Evolutionary conservation across 2,113 vertebrate genomes (phyloP), one percentile per base, ranked within the genome.

Genomic region (Perca fluviatilis): DNA sequence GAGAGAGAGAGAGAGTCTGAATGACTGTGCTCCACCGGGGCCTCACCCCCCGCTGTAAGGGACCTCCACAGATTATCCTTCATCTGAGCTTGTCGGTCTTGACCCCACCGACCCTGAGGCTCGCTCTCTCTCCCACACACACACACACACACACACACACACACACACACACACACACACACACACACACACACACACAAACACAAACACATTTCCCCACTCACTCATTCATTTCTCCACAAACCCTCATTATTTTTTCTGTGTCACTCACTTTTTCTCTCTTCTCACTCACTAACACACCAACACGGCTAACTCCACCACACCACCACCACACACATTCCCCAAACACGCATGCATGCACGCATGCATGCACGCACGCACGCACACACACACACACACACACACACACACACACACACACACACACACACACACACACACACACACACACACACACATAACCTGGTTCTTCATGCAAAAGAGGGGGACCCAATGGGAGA

Each of bases 61-160:
- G 80, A 93, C 92, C 95, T 94, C 91, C 86, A 89, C 91, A 95
- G 94, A 95, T 95, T 94, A 96, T 94, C 95, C 93, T 93, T 94
- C 92, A 93, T 93, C 93, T 92, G 90, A 94, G 93, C 63, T 82
- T 88, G 89, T 93, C 81, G 71, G 78, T 81, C 68, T 80, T 91
- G 91, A 94, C 92, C 93, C 68, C 90, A 87, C n/a, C 8, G 71
- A 93, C 91, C 91, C 88, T n/a, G 77, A 88, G 84, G 84, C 89
- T 75, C 81, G 2, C 47, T 77, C 70, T 80, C 53, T 57, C 27
- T 60, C 14, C 67, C 36, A 13, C n/a, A 4, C 33, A 33, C 33
- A 33, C 33, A 33, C 33, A 12, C 19, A 21, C 72, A n/a, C 56
- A 43, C 47, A 14, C 56, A 21, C 71, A 14, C 36, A 30, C 51